Conservation (phyloP, 2,797 vertebrate genomes). For the Austrolebias charrua region DNA sequence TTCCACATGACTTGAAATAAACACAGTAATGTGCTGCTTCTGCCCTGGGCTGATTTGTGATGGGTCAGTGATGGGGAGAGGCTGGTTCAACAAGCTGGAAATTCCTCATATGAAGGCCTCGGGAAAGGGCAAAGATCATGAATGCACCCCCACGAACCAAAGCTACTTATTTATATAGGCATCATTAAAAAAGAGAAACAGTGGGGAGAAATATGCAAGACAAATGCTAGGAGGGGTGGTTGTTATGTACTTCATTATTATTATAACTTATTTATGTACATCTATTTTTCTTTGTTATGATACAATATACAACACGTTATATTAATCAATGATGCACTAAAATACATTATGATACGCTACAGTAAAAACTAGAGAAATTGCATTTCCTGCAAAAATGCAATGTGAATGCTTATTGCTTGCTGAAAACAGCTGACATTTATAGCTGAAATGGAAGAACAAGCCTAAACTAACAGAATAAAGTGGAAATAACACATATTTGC, state of each 20-base stretch:
- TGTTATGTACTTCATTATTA: neutral
- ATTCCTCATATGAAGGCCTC: conserved; percentile 9
- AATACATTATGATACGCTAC: too few species aligned
- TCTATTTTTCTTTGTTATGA: neutral
- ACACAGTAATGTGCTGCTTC: conserved; percentile 38
- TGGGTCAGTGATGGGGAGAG: conserved; percentile 36
- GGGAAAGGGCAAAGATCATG: conserved; percentile 58
- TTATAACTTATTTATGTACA: neutral
- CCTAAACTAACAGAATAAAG: too few species aligned
- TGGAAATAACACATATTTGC: too few species aligned
- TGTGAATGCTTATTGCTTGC: too few species aligned
- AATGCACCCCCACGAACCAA: conserved; percentile 15
- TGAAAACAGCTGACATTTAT: too few species aligned
- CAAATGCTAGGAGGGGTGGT: neutral
- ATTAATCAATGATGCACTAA: too few species aligned
- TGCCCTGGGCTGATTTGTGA: conserved; percentile 28
- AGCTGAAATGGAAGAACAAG: too few species aligned
- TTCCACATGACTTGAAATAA: conserved; percentile 30
- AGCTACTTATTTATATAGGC: conserved; percentile 25
- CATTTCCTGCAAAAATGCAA: too few species aligned
- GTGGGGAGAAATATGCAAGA: neutral
- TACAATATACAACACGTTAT: neutral
- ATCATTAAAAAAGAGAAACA: conserved; percentile 3
- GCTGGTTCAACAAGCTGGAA: conserved; percentile 31
- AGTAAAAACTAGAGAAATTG: too few species aligned